Conservation (phyloP, 2,797 vertebrate species). For the Poecilia wingei region DNA sequence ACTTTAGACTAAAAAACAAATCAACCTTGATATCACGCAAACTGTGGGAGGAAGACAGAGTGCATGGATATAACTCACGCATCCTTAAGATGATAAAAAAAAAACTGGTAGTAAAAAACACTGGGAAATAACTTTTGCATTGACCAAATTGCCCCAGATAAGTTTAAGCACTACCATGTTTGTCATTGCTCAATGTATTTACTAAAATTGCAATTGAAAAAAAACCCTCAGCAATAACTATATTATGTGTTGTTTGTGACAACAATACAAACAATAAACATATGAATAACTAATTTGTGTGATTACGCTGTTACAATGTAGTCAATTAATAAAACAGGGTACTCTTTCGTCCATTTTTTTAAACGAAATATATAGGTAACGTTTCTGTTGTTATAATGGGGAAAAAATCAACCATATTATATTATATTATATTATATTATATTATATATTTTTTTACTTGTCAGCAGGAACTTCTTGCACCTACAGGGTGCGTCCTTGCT, state of each 20-base stretch:
- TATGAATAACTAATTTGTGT: neutral
- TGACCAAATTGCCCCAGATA: neutral
- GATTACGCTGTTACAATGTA: neutral
- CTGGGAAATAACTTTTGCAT: neutral
- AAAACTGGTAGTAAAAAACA: neutral
- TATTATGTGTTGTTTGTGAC: neutral
- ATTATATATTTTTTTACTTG: neutral
- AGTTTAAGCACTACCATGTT: neutral
- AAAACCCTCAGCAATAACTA: too few relatives aligned
- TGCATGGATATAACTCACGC: neutral
- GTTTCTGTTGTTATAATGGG: neutral
- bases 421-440: neutral
- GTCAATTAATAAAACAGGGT: too few relatives aligned
- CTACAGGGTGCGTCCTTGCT: constrained; percentile 60
- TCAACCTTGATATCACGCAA: neutral
- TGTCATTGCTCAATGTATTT: neutral
- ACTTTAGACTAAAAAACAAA: neutral
- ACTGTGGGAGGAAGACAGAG: neutral
- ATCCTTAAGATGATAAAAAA: neutral
- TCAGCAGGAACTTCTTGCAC: constrained; percentile 19
- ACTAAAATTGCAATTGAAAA: neutral
- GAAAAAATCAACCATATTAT: neutral
- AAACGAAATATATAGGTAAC: neutral
- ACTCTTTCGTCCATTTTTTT: too few relatives aligned
- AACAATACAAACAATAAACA: neutral